These are phyloP conservation scores for Philhelius pedissequus DNA, from an alignment of 2,888 invertebrate species.

Conservation along the genomic window DNA sequence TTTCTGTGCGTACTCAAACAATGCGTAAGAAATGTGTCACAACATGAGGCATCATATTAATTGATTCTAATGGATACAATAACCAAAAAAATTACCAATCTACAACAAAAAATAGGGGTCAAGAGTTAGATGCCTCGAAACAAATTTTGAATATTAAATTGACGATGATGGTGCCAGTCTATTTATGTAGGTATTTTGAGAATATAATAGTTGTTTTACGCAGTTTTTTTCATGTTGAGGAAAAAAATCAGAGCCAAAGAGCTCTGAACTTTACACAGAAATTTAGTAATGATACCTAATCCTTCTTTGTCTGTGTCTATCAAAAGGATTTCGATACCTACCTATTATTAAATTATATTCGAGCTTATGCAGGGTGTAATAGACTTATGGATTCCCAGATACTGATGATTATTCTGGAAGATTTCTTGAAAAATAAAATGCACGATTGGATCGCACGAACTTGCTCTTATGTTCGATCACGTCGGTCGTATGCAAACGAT, in stretches of 20 bases:
- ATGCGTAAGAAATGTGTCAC: conserved; percentile 57
- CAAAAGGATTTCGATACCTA: background rate
- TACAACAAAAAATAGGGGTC: conserved; percentile 21
- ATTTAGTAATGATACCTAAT: too few species aligned
- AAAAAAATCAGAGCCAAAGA: background rate
- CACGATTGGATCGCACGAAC: too few species aligned
- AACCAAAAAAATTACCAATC: background rate
- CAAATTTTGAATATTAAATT: background rate
- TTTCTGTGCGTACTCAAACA: conserved; percentile 51
- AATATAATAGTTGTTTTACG: background rate
- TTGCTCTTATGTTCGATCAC: too few species aligned
- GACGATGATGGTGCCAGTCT: background rate
- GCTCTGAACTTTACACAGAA: background rate
- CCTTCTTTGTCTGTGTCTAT: too few species aligned
- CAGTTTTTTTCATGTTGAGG: background rate
- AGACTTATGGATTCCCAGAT: background rate
- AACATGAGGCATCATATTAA: conserved; percentile 53
- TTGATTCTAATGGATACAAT: conserved; percentile 59
- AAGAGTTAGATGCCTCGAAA: conserved; percentile 8
- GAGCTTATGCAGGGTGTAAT: background rate
- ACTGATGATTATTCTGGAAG: too few species aligned
- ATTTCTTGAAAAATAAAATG: too few species aligned
- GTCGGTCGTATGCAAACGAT: too few species aligned
- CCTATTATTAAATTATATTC: background rate
- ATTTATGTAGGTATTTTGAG: too few species aligned